phyloP scores from a whole-genome alignment of 2,113 vertebrate species.

The Passerina amoena region DNA sequence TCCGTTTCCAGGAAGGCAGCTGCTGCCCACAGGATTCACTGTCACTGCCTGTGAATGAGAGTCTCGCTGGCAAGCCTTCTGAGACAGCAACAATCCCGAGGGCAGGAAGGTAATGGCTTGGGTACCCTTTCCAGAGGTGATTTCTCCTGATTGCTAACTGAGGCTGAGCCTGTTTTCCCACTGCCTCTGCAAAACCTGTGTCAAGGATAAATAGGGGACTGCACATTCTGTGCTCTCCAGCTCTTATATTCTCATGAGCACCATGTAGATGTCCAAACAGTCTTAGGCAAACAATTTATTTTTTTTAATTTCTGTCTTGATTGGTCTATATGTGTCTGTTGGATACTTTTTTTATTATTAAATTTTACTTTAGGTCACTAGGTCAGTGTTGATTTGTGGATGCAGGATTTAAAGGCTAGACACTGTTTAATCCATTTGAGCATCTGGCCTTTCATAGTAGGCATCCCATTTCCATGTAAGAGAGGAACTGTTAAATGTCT shows the following conservation, averaged over 20 bases:
- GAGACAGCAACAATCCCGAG: neutral
- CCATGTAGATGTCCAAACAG: neutral
- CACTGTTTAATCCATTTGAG: constrained; percentile 43
- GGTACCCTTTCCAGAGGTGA: neutral
- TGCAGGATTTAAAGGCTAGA: constrained; percentile 46
- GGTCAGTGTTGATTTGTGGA: constrained; percentile 33
- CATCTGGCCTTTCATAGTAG: constrained; percentile 30
- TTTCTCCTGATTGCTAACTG: neutral
- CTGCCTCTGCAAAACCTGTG: neutral
- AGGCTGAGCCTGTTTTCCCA: neutral
- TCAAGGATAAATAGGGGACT: constrained; percentile 19
- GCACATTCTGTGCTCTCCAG: neutral
- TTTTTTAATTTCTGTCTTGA: neutral
- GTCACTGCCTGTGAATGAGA: neutral
- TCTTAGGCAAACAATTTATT: neutral
- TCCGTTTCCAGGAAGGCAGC: neutral
- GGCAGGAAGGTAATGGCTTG: constrained; percentile 1
- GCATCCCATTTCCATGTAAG: neutral
- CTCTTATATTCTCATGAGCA: neutral
- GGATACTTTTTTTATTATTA: neutral
- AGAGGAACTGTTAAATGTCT: neutral
- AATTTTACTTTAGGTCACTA: constrained; percentile 37
- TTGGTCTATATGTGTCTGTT: neutral
- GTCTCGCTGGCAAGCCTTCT: neutral
- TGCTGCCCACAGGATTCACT: neutral